Evolutionary conservation across 2,888 invertebrate species (phyloP), one percentile per base, ranked within the genome.

Genomic region (Zootermopsis nevadensis): DNA sequence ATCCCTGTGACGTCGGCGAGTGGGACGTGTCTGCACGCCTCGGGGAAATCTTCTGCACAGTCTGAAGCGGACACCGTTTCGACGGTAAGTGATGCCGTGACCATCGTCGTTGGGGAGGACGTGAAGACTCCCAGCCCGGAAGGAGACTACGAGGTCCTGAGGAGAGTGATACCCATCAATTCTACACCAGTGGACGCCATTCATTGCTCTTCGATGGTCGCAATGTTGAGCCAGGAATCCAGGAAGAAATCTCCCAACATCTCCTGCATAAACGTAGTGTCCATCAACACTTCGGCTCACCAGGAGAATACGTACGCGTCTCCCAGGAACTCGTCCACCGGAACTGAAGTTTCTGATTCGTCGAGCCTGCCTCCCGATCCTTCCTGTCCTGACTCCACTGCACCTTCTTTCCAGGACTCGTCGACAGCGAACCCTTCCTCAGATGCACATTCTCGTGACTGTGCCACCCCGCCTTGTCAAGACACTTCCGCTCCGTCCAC

Each of bases 191-290:
- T n/a, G 74, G 33, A 74, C n/a, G 10, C 69, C 48, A 19, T 48
- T 4, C 60, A 60, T 0, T 6, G n/a, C 60, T 60, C 76, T 19
- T 38, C 38, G 1, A 15, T 76, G 27, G 42, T 76, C 19, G 42
- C 76, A 10, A 27, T 76, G n/a, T 24, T 55, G 4, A 30, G 53
- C 22, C 77, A 33, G 33, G 69, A 33, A 30, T 33, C 22, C 6
- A 31, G 31, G 55, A 77, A 77, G 42, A 79, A 79, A 35, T 79
- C 79, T 2, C 79, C 79, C n/a, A 79, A 79, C 35, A 79, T 74
- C 15, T 82, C 82, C 24, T 24, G 74, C 74, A 60, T 60, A 33
- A 74, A 69, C 60, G 8, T 74, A 35, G 33, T 55, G 31, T 69
- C 69, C 30, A 31, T 55, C 33, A 76, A 72, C 35, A 38, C 42